Evolutionary conservation across 2,113 vertebrate species (phyloP), one percentile per base, ranked within the genome.

Genomic region (Puntigrus tetrazona): DNA sequence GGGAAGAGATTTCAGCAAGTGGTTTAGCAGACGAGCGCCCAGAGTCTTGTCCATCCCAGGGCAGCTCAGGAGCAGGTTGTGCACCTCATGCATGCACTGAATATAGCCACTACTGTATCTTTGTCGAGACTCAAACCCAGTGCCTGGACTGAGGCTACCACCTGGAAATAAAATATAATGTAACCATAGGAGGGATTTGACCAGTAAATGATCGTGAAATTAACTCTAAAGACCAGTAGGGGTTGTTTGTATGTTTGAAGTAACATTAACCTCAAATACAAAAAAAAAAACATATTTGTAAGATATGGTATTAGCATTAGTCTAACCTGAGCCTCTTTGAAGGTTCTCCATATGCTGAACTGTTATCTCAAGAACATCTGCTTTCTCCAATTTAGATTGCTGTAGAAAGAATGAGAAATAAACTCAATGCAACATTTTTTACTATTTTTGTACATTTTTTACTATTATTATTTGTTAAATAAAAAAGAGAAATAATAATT

Each of bases 11-110:
- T 90, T 87, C 50, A 92, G 86, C 59, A 92, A 86, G 45, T 92
- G 91, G 88, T 91, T 91, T 11, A 92, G 85, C 20, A 92, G 88
- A 10, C 90, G 85, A 11, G 90, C 91, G 0, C 91, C 91, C 45
- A 90, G 78, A 25, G 86, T 81, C 85, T 92, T 90, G 89, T 92
- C 91, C 91, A 91, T 88, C 29, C 90, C 89, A 4, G 88, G 87
- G 88, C 89, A 92, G 85, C 81, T 90, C n/a, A 91, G 81, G 22
- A 92, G 89, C 52, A 92, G 85, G 84, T 92, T 92, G 78, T 92
- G 91, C n/a, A 92, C 91, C 89, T 92, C 91, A 1, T 92, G 91
- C 88, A 92, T 90, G 85, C 91, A 92, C 63, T 92, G 91, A 47
- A 92, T 92, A 76, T 92, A 92, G 36, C 91, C 91, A 14, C 84